phyloP scores from a whole-genome alignment of 1,140 invertebrate genomes.

The Drosophila nannoptera region DNA sequence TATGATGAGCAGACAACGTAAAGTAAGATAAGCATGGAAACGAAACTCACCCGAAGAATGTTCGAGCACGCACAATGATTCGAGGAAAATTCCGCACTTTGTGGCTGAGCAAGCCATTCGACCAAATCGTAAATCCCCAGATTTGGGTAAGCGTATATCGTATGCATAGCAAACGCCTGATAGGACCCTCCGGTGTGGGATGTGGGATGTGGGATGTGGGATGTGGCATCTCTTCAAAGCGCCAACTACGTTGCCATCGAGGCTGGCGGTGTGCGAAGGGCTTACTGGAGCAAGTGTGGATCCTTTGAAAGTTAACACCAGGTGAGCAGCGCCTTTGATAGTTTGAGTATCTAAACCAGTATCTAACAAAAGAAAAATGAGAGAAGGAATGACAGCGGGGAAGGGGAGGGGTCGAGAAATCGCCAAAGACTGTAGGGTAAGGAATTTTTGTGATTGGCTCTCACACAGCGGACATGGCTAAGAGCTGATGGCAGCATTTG shows the following conservation, averaged over 20 bases:
- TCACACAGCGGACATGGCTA: conserved; percentile 11
- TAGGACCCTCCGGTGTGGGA: neutral
- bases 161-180: conserved; percentile 13
- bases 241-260: neutral
- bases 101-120: conserved; percentile 7
- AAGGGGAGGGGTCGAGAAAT: too few relatives aligned
- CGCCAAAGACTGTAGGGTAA: neutral
- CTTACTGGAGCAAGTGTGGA: neutral
- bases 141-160: conserved; percentile 25
- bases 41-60: too few relatives aligned
- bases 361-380: neutral
- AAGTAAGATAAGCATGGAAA: too few relatives aligned
- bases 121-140: conserved; percentile 14
- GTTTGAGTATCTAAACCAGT: conserved; percentile 1
- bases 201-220: neutral
- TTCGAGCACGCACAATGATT: neutral
- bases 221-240: neutral
- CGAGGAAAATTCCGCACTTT: too few relatives aligned
- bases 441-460: conserved; percentile 41
- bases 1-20: too few relatives aligned
- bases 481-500: neutral
- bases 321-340: conserved; percentile 36
- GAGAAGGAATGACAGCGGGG: neutral
- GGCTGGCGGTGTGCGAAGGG: neutral
- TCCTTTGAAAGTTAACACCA: conserved; percentile 43